phyloP scores from a whole-genome alignment of 2,888 invertebrate genomes.

The Leucoptera coffeella region DNA sequence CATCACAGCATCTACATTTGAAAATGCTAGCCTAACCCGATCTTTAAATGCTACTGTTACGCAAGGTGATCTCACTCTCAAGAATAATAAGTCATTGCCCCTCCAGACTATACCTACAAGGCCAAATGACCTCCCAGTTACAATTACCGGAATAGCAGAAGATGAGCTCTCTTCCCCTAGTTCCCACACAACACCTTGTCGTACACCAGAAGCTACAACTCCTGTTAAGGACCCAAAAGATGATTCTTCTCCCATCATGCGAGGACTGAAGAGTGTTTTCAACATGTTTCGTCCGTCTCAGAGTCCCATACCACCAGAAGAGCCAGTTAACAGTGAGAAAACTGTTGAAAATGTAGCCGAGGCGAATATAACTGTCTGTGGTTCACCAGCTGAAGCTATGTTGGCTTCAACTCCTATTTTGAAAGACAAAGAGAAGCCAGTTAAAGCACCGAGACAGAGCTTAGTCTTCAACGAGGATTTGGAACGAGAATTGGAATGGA shows the following conservation, averaged over 20 bases:
- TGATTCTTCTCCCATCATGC: conserved; percentile 35
- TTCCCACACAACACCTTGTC: conserved; percentile 22
- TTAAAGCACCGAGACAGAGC: conserved; percentile 31
- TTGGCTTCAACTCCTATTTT: conserved; percentile 27
- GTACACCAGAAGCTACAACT: conserved; percentile 36
- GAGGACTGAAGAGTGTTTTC: conserved; percentile 35
- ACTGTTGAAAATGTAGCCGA: conserved; percentile 3
- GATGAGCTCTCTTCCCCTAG: conserved; percentile 26
- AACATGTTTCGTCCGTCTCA: conserved; percentile 40
- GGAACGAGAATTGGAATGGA: conserved; percentile 36
- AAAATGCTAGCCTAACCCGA: conserved; percentile 17
- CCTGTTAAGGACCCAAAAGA: conserved; percentile 23
- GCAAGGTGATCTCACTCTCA: conserved; percentile 12
- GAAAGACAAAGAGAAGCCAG: conserved; percentile 21
- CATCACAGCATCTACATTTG: conserved; percentile 14
- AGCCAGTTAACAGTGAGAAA: conserved; percentile 22
- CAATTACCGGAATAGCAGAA: conserved; percentile 18
- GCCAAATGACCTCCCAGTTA: conserved; percentile 14
- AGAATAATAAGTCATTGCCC: conserved; percentile 24
- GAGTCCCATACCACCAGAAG: conserved; percentile 25
- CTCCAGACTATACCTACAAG: conserved; percentile 15
- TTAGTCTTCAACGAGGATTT: conserved; percentile 34
- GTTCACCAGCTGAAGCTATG: conserved; percentile 7
- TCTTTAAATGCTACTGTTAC: conserved; percentile 24
- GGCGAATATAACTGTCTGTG: conserved; percentile 18